Evolutionary conservation across 2,113 vertebrate species (phyloP).

Genomic region (Catagonus wagneri): DNA sequence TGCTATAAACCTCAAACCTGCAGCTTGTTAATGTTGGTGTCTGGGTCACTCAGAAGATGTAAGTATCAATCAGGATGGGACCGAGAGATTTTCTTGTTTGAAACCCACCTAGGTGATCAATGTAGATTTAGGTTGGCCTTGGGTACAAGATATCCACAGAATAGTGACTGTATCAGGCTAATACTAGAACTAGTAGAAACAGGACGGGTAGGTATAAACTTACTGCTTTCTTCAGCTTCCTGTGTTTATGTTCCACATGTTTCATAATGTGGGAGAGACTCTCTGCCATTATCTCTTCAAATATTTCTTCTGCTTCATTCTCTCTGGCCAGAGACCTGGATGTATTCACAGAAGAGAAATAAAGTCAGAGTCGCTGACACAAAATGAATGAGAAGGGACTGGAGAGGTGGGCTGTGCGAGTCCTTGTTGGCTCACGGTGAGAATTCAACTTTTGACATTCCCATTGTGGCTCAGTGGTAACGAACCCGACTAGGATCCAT

Average conservation of each 20-base stretch:
- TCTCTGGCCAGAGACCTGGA: neutral
- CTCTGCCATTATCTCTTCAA: neutral
- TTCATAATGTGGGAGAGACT: neutral
- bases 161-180: neutral
- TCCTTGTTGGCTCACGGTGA: neutral
- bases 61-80: neutral
- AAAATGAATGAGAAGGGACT: neutral
- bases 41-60: neutral
- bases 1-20: neutral
- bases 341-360: neutral
- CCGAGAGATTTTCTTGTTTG: neutral
- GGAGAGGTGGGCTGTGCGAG: neutral
- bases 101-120: neutral
- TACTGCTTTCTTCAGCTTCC: neutral
- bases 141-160: neutral
- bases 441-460: neutral
- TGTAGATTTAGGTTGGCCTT: neutral
- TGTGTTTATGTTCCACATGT: neutral
- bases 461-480: too few relatives aligned
- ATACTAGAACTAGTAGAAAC: neutral
- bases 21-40: neutral
- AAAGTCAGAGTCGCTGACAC: neutral
- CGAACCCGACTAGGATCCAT: too few relatives aligned
- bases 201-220: neutral
- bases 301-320: neutral